Conservation (phyloP, 2,113 vertebrate species). For the Malurus elegans region DNA sequence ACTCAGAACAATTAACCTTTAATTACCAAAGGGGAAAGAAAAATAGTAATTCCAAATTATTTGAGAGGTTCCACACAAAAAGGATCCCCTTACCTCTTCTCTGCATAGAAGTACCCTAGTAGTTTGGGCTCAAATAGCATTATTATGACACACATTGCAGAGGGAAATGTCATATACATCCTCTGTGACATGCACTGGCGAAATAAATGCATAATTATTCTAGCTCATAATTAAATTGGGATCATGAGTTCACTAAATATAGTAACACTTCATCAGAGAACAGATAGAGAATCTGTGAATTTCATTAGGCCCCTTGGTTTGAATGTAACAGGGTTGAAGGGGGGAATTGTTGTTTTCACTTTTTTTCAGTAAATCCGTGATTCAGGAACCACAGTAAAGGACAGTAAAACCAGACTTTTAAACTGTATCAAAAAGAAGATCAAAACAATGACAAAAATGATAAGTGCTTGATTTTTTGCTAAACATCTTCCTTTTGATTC, state of each 20-base stretch:
- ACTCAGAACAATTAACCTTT: neutral
- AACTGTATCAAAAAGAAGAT: neutral
- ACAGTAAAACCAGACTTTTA: neutral
- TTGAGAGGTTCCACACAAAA: neutral
- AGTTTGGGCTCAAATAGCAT: neutral
- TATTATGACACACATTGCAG: neutral
- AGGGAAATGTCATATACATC: neutral
- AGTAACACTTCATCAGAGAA: neutral
- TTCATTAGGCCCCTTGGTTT: neutral
- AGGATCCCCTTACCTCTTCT: neutral
- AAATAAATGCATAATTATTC: neutral
- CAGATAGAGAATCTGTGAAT: neutral
- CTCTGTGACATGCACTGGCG: neutral
- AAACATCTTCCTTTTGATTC: neutral
- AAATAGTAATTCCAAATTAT: neutral
- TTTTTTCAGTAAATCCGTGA: neutral
- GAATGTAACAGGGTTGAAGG: fast-evolving
- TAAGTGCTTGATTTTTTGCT: neutral
- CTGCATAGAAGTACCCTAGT: neutral
- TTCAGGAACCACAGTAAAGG: neutral
- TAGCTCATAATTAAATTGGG: neutral
- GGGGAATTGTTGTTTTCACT: fast-evolving
- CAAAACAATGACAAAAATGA: neutral
- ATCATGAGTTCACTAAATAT: neutral
- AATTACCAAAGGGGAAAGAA: neutral